phyloP scores from a whole-genome alignment of 2,888 invertebrate genomes.

The Ophion slaviceki region DNA sequence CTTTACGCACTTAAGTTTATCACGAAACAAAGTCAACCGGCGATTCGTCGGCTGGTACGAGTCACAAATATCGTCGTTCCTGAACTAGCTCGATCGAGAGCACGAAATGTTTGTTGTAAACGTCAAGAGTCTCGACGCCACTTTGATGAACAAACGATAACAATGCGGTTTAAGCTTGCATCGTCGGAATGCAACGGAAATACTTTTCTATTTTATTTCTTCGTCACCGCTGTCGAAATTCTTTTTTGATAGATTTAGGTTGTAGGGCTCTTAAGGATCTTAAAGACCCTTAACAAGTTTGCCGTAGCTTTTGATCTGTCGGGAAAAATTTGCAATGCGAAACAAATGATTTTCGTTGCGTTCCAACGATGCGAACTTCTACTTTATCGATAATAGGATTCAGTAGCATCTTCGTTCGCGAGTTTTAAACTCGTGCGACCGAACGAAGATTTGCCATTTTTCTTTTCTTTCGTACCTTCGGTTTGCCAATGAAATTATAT shows the following conservation, averaged over 20 bases:
- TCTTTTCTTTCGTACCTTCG: conserved; percentile 9
- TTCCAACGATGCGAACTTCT: no score
- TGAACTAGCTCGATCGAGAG: background rate
- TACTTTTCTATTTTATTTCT: no score
- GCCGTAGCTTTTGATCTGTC: no score
- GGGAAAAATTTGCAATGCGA: no score
- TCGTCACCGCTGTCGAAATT: no score
- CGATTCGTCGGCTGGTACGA: background rate
- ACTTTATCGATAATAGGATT: background rate
- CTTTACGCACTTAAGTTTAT: conserved; percentile 3
- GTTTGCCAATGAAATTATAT: conserved; percentile 35
- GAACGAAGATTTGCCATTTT: background rate
- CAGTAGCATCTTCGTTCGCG: conserved; percentile 11
- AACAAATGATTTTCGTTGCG: no score
- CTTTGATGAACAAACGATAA: conserved; percentile 2
- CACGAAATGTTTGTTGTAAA: background rate
- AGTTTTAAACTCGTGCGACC: background rate
- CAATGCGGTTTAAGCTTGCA: no score
- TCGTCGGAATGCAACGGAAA: no score
- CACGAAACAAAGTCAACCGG: background rate
- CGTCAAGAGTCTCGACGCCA: background rate
- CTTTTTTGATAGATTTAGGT: no score
- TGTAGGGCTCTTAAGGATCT: no score
- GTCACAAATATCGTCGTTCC: background rate
- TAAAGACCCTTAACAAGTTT: no score